Conservation (phyloP, 2,797 vertebrate species). For the Bryconaethiops microstoma region DNA sequence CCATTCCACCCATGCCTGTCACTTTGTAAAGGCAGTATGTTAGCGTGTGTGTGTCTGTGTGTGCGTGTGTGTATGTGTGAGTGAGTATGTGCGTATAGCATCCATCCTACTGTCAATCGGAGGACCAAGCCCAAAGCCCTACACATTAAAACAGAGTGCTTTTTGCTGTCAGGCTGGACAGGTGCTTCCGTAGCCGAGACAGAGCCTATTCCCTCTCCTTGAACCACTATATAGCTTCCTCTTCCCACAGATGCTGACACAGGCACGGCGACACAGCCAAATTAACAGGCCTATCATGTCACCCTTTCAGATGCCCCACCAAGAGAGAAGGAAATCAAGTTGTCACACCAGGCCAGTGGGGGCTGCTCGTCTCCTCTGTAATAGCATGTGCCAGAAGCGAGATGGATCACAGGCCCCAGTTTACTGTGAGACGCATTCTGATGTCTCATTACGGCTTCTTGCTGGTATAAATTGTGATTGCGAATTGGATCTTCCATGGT, state of each 20-base stretch:
- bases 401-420: slow-evolving; percentile 81
- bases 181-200: slow-evolving; percentile 87
- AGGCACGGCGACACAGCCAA: slow-evolving; percentile 88
- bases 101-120: slow-evolving; percentile 81
- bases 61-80: slow-evolving; percentile 69
- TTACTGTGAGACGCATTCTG: slow-evolving; percentile 79
- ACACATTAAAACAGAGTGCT: slow-evolving; percentile 89
- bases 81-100: slow-evolving; percentile 61
- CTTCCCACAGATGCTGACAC: slow-evolving; percentile 77
- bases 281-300: slow-evolving; percentile 92
- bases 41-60: slow-evolving; percentile 80
- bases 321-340: slow-evolving; percentile 92
- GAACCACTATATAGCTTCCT: slow-evolving; percentile 71
- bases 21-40: slow-evolving; percentile 73
- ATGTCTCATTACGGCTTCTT: slow-evolving; percentile 68
- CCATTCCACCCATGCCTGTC: slow-evolving; percentile 81
- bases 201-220: slow-evolving; percentile 82
- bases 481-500: slow-evolving; percentile 51
- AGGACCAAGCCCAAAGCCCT: slow-evolving; percentile 82
- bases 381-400: slow-evolving; percentile 86
- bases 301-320: slow-evolving; percentile 74
- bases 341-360: slow-evolving; percentile 84
- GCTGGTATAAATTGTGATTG: slow-evolving; percentile 58
- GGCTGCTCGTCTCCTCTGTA: slow-evolving; percentile 82
- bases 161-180: slow-evolving; percentile 87